Base-by-base conservation (phyloP, 2,113 vertebrate genomes). In the Oryzias curvinotus region DNA sequence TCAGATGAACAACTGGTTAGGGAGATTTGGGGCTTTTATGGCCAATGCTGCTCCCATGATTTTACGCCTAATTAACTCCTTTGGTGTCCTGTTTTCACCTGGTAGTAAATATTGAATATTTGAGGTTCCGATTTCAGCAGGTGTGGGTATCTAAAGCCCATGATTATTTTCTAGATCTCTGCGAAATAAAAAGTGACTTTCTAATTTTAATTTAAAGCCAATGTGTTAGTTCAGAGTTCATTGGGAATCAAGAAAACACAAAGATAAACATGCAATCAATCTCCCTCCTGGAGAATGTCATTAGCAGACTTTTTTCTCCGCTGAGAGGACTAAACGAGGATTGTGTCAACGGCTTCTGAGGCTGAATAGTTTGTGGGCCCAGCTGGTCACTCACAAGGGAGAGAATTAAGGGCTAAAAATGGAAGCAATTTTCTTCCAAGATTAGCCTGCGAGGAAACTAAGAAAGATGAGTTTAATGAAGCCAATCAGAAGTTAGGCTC, bases 371-470 rank as follows among this genome's bases (percentile, higher is more conserved):
- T 75, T 64, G 54, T 23, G 28, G 52, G 68, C 73, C 68, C 84
- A 87, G 82, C 82, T 85, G 79, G 83, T 82, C 79, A 81, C 62
- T 86, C 85, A 80, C 65, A 48, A 54, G 80, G 73, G 82, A 84
- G 59, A 65, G 69, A 77, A 88, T 89, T 85, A 90, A 72, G 70
- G 71, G 65, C 83, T 88, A 89, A 86, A 85, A 85, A 87, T 79
- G 71, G 84, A 87, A 84, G 77, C 71, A 79, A 82, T 89, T 90
- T 89, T 68, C 79, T 82, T 83, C 73, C 62, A 75, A 88, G 83
- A 90, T 81, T 84, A 85, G 78, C 68, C 76, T 57, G 47, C 12
- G 59, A 73, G 75, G 71, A 87, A 83, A 80, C 70, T 62, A 67
- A 73, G 71, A 78, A 71, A 81, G 68, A 78, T 79, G 60, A 62